Base-by-base conservation (phyloP, 2,113 vertebrate genomes). In the Forbesichthys papilliferus region DNA sequence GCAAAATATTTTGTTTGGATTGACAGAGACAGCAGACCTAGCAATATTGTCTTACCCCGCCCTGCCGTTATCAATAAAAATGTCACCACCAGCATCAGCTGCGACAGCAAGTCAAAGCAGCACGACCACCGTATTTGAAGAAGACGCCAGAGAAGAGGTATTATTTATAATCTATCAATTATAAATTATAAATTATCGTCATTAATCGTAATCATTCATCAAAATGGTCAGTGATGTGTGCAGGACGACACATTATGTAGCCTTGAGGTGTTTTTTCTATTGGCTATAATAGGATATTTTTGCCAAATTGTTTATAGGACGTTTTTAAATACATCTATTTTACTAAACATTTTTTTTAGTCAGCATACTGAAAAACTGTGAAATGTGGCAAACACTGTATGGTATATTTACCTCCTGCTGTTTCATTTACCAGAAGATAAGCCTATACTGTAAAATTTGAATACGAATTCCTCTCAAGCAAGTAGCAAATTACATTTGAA, bases 81-180 rank as follows among this genome's bases (percentile, higher is more conserved):
- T 93, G 92, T 92, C 92, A 77, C 18, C 92, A 11, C 91, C 91
- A 61, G 51, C 88, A 1, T 91, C 92, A 47, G 92, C 91, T 64
- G 92, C 88, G 61, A 88, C 91, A 0, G 90, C 86, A 36, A 92
- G 83, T 64, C 90, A 92, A 47, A 91, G 83, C 89, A 92, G 85
- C 52, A 85, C 89, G 46, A 83, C 86, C 84, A 89, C 89, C 52
- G 90, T 86, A 1, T 75, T 82, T 36, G 91, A 93, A 72, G 92
- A 92, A 36, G 91, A 92, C 66, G 66, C 81, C 72, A 88, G 92
- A 74, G 92, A 93, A 77, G 91, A 93, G 92, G 92, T 89, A 87
- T 1, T 66, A 9, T 9, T 58, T 51, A 34, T 16, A 16, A 3
- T 64, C 57, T 33, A 59, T 60, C 5, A 36, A 7, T 36, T 60